Evolutionary conservation across 2,888 invertebrate species (phyloP), one percentile per base, ranked within the genome.

Genomic region (Rosalia funebris): DNA sequence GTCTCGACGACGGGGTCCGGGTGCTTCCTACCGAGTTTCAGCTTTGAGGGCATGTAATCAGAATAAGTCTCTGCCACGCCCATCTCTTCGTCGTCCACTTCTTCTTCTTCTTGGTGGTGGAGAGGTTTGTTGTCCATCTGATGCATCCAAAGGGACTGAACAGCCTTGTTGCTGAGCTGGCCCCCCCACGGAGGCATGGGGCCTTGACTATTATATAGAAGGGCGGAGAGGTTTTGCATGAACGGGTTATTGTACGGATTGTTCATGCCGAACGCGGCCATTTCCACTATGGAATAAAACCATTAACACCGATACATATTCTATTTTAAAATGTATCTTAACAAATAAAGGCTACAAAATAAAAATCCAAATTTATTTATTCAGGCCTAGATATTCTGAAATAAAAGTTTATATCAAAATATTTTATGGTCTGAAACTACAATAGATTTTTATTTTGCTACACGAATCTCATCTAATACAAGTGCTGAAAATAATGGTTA

Each of bases 1-100:
- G 99, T 99, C 82, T 99, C 99, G 5, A 99, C 99, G 3, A 99
- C 98, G 0, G 96, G 93, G 83, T 99, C 99, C 0, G 99, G 99
- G 86, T 99, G 99, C 77, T 95, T 94, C 72, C 90, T 89, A 9
- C 99, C 99, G 50, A 96, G 83, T 82, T 95, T 95, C 72, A 97
- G 84, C 86, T 99, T 99, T 0, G 93, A 87, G 0, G 99, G 99
- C 93, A 95, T 96, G 79, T 99, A 99, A 77, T 98, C 97, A 3
- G 96, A 92, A 78, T 98, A 99, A 0, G 98, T 99, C 82, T 99
- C 99, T 0, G 98, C 97, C 12, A 98, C 96, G 10, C 97, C 98
- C 87, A 98, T 90, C 76, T 97, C 96, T 77, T 98, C 97, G 69
- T 96, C 96, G 65, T 97, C 96, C 0, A 91, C 95, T 74, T 79